Evolutionary conservation across 2,113 vertebrate species (phyloP), one percentile per base, ranked within the genome.

Genomic region (Monopterus albus): DNA sequence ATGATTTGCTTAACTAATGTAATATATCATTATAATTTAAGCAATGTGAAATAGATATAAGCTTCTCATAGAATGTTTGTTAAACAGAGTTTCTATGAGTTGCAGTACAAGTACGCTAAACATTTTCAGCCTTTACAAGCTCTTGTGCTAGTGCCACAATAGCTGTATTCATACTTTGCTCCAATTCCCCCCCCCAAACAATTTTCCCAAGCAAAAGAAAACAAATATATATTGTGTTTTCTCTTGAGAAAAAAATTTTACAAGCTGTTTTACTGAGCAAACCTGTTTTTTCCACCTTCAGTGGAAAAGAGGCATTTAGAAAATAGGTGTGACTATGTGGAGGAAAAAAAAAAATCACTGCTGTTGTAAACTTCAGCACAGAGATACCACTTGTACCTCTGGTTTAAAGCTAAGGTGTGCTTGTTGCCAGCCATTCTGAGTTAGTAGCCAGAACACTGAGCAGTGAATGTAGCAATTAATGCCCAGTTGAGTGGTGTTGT

Each of bases 381-480:
- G 75, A 84, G 72, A 81, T 87, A 85, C 69, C 53, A 55, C 65
- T 81, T 88, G 78, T 74, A 20, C 68, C 46, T 33, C 78, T 29
- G 57, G 56, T 85, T 75, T 78, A 61, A 63, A 35, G 66, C 38
- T 11, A 72, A 66, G 51, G 75, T 77, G 55, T 18, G 59, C 74
- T 71, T 47, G 74, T 83, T 79, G 60, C 75, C 81, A 67, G 78
- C 63, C 53, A 17, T 52, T 26, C 12, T n/a, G 62, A 60, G 65
- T 83, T 90, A 85, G 84, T 85, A 84, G 79, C 76, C 45, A 43
- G 82, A 69, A 83, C 78, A 64, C 45, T 28, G 61, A 80, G 79
- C 59, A 84, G 88, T 82, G 75, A 82, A 82, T 75, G 87, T 49
- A 60, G 83, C 79, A 87, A 91, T 93, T 91, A 87, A 88, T 88